Evolutionary conservation across 2,888 invertebrate species (phyloP), one percentile per base, ranked within the genome.

Genomic region (Lasius platythorax): DNA sequence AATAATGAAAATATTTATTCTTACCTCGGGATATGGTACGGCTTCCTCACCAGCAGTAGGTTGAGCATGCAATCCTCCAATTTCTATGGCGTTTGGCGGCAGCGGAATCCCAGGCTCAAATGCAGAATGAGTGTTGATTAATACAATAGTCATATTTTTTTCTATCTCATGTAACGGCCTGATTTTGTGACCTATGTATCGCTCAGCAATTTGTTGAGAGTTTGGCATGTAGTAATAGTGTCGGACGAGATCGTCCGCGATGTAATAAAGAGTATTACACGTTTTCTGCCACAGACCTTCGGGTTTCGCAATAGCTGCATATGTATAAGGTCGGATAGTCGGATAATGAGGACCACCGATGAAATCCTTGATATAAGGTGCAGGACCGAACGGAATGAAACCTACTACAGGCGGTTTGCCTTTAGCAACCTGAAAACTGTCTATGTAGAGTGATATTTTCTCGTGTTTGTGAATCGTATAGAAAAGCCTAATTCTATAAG

Each of bases 341-440:
- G 79, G 46, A 18, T 79, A 79, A 72, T 28, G 15, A 6, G 61
- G 5, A 18, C 72, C 79, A 12, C 79, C 79, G 0, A 61, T 28
- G 4, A 9, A 79, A 79, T 61, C 18, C 0, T 72, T 79, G 18
- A 79, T 12, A 70, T 70, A 72, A 8, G 79, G 53, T 61, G 46
- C 46, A 28, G 37, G 2, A 12, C 70, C 61, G 4, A 50, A 61
- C 1, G 72, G 72, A 33, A 46, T 12, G 0, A 8, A 61, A 1
- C 79, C 79, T 3, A 79, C 70, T 46, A 70, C 23, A 1, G 58
- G 33, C 28, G 79, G 79, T 18, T 56, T 46, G 40, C 58, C 79
- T 15, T 79, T 79, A 28, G 79, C 79, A 37, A 79, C 18, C 79
- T 79, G 12, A 11, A 79, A 61, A 33, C 2, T 50, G 56, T 5